Evolutionary conservation across 2,113 vertebrate species (phyloP).

Genomic region (Bostrychus sinensis): DNA sequence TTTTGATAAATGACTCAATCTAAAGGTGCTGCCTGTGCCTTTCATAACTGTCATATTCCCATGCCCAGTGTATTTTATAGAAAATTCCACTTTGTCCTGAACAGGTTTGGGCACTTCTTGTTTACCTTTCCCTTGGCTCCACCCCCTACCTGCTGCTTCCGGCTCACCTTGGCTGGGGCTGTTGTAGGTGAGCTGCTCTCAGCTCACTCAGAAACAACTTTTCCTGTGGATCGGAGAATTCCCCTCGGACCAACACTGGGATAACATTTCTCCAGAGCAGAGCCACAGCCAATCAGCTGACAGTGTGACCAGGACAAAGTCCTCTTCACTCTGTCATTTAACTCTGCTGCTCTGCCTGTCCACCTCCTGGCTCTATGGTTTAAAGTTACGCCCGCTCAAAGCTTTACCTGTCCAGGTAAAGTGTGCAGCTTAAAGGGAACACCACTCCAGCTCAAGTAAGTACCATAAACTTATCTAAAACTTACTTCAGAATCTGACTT

Average conservation of each 20-base stretch:
- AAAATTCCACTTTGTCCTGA: conserved; percentile 36
- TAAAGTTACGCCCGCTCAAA: conserved; percentile 59
- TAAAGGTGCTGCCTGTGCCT: neutral
- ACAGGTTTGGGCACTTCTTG: conserved; percentile 68
- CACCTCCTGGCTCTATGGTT: conserved; percentile 44
- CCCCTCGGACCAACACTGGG: conserved; percentile 10
- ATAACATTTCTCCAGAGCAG: conserved; percentile 40
- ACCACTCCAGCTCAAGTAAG: conserved; percentile 56
- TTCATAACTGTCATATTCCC: neutral
- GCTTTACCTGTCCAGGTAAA: conserved; percentile 76
- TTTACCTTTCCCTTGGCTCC: conserved; percentile 59
- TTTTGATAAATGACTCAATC: too few species aligned
- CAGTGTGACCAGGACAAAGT: conserved; percentile 65
- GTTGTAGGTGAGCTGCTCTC: conserved; percentile 49
- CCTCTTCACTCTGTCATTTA: conserved; percentile 54
- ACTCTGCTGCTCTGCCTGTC: conserved; percentile 31
- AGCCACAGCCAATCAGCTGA: conserved; percentile 32
- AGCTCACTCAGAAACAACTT: conserved; percentile 35
- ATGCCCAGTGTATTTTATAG: neutral
- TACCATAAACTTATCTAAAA: conserved; percentile 12
- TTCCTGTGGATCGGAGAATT: conserved; percentile 27
- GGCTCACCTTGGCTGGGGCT: conserved; percentile 68
- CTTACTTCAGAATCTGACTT: neutral
- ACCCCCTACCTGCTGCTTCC: conserved; percentile 60
- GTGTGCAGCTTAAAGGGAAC: conserved; percentile 37